Base-by-base conservation (phyloP, 30 jellyfish, hydroid and myxozoan species). In the Aurelia sp. region DNA sequence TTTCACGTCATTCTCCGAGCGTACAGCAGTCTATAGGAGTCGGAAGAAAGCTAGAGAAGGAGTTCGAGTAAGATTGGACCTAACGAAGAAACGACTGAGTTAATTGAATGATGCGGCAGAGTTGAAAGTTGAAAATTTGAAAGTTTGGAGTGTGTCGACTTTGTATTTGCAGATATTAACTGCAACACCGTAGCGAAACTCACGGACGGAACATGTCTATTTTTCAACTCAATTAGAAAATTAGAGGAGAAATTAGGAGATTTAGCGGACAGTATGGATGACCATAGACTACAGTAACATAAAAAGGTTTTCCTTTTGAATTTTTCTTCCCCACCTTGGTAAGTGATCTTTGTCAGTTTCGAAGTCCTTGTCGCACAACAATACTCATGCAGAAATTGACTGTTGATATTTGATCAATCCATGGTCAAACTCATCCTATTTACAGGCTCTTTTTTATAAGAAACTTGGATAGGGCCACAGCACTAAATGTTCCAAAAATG, bases 1-100 rank as follows among this genome's bases (percentile, higher is more conserved):
- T 62, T 62, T 62, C 73, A 62, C 19, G 73, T 13, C 73, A 62
- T 62, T 62, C 73, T 62, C 73, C 23, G 73, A 62, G 73, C 22
- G 73, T 62, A 62, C 73, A 62, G 73, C 73, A 62, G 73, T 62
- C 73, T 62, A n/a, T 62, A n/a, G n/a, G n/a, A n/a, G n/a, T n/a
- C n/a, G n/a, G n/a, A n/a, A n/a, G n/a, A n/a, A n/a, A n/a, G n/a
- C n/a, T n/a, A n/a, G n/a, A n/a, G n/a, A n/a, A n/a, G n/a, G n/a
- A n/a, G n/a, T n/a, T n/a, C n/a, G n/a, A n/a, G n/a, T n/a, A n/a
- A n/a, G n/a, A n/a, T n/a, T n/a, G n/a, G n/a, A n/a, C n/a, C n/a
- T n/a, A n/a, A 62, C 37, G 73, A 62, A 40, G n/a, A n/a, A n/a
- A n/a, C n/a, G n/a, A n/a, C n/a, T n/a, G n/a, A n/a, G n/a, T n/a